Evolutionary conservation across 2,797 vertebrate genomes (phyloP).

Genomic region (Peromyscus eremicus): DNA sequence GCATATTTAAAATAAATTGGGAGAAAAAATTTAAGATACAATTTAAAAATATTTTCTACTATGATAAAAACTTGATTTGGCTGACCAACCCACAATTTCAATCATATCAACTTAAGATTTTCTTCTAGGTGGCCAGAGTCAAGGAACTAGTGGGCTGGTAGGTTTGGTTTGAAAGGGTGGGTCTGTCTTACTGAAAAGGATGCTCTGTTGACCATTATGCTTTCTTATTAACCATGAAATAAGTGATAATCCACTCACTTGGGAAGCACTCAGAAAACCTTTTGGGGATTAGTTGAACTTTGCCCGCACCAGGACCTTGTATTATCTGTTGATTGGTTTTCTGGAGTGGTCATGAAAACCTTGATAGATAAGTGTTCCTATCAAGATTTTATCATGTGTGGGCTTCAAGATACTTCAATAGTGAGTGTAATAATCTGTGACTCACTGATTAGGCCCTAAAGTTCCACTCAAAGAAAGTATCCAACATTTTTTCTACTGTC

Average conservation of each 20-base stretch:
- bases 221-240: constrained; percentile 18
- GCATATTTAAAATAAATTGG: constrained; percentile 44
- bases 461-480: neutral
- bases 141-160: neutral
- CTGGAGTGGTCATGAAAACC: constrained; percentile 19
- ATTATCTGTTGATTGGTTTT: constrained; percentile 50
- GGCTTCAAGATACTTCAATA: neutral
- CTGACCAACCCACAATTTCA: neutral
- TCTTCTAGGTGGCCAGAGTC: neutral
- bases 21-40: constrained; percentile 45
- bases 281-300: constrained; percentile 8
- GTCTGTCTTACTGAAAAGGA: neutral
- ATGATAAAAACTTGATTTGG: constrained; percentile 30
- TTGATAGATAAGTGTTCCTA: constrained; percentile 8
- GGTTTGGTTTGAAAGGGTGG: neutral
- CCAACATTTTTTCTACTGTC: neutral
- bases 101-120: constrained; percentile 4
- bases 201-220: neutral
- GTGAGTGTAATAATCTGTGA: neutral
- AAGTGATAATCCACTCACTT: neutral
- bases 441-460: neutral
- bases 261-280: constrained; percentile 1
- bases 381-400: neutral
- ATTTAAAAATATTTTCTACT: constrained; percentile 36
- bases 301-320: neutral